Base-by-base conservation (phyloP, 1,140 invertebrate genomes). In the Nomia melanderi region DNA sequence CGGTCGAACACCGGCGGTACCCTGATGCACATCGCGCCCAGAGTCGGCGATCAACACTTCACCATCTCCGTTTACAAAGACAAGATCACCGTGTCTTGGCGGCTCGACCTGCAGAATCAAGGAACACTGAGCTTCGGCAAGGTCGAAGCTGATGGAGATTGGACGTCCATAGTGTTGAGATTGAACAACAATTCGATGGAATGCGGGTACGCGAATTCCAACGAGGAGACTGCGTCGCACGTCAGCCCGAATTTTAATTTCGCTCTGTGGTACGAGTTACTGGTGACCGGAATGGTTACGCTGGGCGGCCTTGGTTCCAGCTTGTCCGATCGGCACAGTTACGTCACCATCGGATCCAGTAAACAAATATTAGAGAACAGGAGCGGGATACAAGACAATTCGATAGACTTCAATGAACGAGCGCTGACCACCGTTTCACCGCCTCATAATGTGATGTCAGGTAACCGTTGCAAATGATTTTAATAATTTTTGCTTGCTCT, bases 1-100 rank as follows among this genome's bases (percentile, higher is more conserved):
- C 85, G 96, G 85, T 96, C 95, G 7, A 95, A 95, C 33, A 94
- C 93, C 6, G 96, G 96, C 53, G 96, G 96, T 67, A 96, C 95
- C 20, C 81, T 96, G 14, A 91, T 97, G 69, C 93, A 94, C 69
- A 93, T 94, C 59, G 88, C 91, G 33, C 93, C 94, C 60, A 92
- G 93, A 11, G 92, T 93, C n/a, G 86, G 85, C 2, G 86, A 91
- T 27, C 82, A 90, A 41, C 94, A 95, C 91, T 96, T 96, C 86
- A 94, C 94, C 1, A 93, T 97, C 53, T 95, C 95, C 27, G 95
- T 96, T 33, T 95, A 94, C 85, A 93, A 94, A 65, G 95, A 96
- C 76, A 94, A 94, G 78, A 94, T 96, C 29, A 93, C 94, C 0
- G 91, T 96, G 7, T 93, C 94, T 64, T 96, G 95, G 95, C 94